Conservation (phyloP, 1,140 invertebrate genomes). For the Drosophila kanapiae region DNA sequence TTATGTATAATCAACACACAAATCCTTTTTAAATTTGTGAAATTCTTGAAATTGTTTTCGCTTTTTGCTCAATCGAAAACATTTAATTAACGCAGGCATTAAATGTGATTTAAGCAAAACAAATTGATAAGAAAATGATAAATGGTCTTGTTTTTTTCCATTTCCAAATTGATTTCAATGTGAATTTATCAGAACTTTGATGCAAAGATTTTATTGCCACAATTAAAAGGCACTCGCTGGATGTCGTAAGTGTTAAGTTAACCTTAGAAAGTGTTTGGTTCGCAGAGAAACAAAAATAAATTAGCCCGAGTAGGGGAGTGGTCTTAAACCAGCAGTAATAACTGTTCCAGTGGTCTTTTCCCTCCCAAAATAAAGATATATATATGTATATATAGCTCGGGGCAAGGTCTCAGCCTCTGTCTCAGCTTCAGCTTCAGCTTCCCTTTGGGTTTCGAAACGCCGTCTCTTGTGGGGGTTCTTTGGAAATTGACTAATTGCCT, state of each 20-base stretch:
- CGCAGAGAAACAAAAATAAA: slow-evolving; percentile 23
- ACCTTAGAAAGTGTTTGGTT: slow-evolving; percentile 36
- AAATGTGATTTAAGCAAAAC: neutral
- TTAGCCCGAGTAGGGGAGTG: slow-evolving; percentile 19
- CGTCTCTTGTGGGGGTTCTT: slow-evolving; percentile 24
- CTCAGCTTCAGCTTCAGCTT: neutral
- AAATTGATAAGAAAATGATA: slow-evolving; percentile 10
- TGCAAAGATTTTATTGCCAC: slow-evolving; percentile 4
- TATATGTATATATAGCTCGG: slow-evolving; percentile 6
- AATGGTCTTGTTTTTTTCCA: slow-evolving; percentile 20
- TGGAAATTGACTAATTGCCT: slow-evolving; percentile 69
- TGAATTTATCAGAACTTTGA: neutral
- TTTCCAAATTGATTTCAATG: slow-evolving; percentile 12
- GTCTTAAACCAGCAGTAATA: slow-evolving; percentile 26
- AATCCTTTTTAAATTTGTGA: neutral
- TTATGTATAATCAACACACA: no score
- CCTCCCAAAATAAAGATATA: neutral
- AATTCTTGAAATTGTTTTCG: neutral
- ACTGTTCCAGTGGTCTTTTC: slow-evolving; percentile 11
- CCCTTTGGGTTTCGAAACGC: neutral
- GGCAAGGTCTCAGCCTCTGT: slow-evolving; percentile 42
- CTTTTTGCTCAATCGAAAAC: neutral
- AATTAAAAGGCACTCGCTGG: neutral
- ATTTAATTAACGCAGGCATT: neutral
- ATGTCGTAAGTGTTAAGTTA: slow-evolving; percentile 2